Conservation (phyloP, 2,888 invertebrate species). For the Mythimna pallens region DNA sequence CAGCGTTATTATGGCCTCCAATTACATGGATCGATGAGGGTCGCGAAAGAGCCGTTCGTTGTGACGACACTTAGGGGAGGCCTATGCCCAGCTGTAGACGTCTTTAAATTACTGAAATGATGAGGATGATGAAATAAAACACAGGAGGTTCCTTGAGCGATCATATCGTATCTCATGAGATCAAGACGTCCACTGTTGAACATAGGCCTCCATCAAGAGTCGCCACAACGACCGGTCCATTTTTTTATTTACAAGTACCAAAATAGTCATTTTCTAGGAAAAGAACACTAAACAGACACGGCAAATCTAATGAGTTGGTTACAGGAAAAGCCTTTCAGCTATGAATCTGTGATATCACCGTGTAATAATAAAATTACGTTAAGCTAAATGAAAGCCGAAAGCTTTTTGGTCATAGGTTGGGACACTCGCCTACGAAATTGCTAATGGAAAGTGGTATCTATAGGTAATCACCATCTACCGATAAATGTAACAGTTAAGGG, state of each 20-base stretch:
- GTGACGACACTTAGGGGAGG: no score
- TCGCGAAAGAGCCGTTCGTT: no score
- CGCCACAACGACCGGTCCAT: no score
- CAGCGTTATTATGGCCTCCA: no score
- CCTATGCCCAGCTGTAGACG: no score
- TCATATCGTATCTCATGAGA: neutral
- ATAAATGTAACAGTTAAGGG: neutral
- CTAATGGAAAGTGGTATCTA: conserved; percentile 1
- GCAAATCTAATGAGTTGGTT: neutral
- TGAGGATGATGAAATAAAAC: neutral
- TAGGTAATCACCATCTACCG: neutral
- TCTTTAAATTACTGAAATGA: no score
- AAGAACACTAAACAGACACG: neutral
- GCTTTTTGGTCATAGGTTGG: neutral
- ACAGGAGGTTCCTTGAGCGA: neutral
- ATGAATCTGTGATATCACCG: neutral
- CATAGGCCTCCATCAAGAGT: no score
- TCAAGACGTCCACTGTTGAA: no score
- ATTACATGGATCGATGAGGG: no score
- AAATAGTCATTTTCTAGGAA: neutral
- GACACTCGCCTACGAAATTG: neutral
- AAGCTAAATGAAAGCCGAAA: neutral
- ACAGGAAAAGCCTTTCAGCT: conserved; percentile 3
- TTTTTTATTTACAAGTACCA: no score
- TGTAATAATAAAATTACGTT: conserved; percentile 9